Conservation (phyloP, 2,113 vertebrate genomes). For the Mastomys natalensis region DNA sequence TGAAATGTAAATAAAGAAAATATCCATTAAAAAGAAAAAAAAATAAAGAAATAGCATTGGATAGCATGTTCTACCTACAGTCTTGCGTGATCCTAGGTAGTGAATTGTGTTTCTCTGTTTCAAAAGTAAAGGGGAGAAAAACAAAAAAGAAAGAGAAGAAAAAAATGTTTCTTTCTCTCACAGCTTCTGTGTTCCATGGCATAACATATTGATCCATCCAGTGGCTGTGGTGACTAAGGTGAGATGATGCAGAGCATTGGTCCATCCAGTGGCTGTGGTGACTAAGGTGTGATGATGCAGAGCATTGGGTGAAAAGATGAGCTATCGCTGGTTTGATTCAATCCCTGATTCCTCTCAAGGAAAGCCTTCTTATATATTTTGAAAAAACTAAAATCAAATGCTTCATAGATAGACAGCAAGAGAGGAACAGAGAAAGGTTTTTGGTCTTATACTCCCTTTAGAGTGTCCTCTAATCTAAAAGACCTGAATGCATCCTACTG, state of each 20-base stretch:
- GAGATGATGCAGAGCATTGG: background rate
- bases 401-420: no score
- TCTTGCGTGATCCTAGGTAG: no score
- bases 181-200: background rate
- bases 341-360: background rate
- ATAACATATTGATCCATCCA: accelerated
- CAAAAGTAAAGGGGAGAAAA: no score
- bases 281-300: background rate
- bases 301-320: background rate
- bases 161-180: background rate
- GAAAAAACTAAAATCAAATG: background rate
- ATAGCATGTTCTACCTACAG: no score
- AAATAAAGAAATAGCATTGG: no score
- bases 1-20: no score
- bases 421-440: background rate
- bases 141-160: no score
- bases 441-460: accelerated
- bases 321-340: background rate
- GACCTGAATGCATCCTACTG: background rate
- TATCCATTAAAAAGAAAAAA: no score
- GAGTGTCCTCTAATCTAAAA: no score
- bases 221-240: background rate
- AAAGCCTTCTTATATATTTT: background rate
- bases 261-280: no score
- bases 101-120: no score